Evolutionary conservation across 2,797 vertebrate genomes (phyloP).

Genomic region (Pipistrellus pipistrellus): DNA sequence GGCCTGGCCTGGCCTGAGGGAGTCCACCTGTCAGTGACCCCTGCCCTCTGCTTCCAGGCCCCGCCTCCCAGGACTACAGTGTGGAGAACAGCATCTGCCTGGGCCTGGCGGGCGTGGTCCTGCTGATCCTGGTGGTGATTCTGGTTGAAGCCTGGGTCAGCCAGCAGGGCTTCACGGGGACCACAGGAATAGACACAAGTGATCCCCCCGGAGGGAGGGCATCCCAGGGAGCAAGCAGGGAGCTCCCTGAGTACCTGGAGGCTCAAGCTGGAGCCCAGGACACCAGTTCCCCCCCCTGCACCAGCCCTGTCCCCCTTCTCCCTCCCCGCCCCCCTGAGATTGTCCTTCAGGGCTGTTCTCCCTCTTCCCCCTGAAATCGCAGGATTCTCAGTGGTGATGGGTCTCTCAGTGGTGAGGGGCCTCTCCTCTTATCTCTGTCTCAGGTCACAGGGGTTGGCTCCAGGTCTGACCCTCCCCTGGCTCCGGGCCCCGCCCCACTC

Average conservation of each 20-base stretch:
- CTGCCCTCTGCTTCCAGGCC: background rate
- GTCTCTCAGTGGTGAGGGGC: background rate
- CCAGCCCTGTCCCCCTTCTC: too few relatives aligned
- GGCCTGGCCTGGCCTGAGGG: too few relatives aligned
- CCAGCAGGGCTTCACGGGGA: rapidly evolving
- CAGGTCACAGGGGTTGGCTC: background rate
- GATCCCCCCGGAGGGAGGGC: too few relatives aligned
- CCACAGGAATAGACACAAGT: rapidly evolving
- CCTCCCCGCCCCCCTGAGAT: too few relatives aligned
- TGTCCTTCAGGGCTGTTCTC: rapidly evolving
- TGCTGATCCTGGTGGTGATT: background rate
- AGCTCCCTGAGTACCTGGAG: background rate
- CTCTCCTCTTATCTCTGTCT: rapidly evolving
- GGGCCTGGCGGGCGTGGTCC: background rate
- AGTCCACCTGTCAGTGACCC: background rate
- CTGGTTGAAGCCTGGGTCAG: conserved; percentile 14
- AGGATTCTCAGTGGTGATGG: too few relatives aligned
- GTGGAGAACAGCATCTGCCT: background rate
- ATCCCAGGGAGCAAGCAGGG: too few relatives aligned
- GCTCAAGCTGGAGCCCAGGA: background rate
- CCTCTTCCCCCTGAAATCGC: rapidly evolving
- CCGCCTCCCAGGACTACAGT: rapidly evolving
- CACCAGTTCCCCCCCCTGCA: background rate
- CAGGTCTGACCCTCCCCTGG: too few relatives aligned
- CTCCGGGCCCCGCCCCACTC: too few relatives aligned